These are phyloP conservation scores for Heliconius congener DNA, from an alignment of 1,140 invertebrate species.

Conservation along the genomic window DNA sequence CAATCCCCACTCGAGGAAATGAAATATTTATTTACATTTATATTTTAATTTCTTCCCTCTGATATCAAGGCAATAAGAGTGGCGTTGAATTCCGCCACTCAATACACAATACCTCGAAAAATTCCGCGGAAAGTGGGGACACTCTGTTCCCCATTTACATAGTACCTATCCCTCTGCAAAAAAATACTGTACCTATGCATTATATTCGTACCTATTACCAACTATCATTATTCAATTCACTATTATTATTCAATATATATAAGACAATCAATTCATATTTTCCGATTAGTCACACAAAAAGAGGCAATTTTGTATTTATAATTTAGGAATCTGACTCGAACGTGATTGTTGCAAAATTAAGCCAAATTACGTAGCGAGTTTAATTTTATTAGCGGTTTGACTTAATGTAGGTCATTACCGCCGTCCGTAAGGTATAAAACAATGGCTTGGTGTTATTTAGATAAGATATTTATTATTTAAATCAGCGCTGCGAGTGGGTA, in stretches of 20 bases:
- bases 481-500: slow-evolving; percentile 55
- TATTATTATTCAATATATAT: neutral
- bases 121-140: too few species aligned
- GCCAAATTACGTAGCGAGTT: slow-evolving; percentile 64
- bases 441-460: slow-evolving; percentile 73
- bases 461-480: slow-evolving; percentile 81
- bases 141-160: too few species aligned
- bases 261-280: neutral
- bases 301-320: slow-evolving; percentile 55
- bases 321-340: slow-evolving; percentile 63
- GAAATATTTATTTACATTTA: too few species aligned
- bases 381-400: slow-evolving; percentile 78
- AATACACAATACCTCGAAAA: too few species aligned
- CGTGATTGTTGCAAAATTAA: slow-evolving; percentile 73
- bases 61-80: too few species aligned
- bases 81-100: too few species aligned
- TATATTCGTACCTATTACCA: too few species aligned
- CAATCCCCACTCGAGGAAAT: too few species aligned
- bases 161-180: too few species aligned
- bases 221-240: too few species aligned
- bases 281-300: slow-evolving; percentile 31
- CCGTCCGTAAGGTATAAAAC: slow-evolving; percentile 58
- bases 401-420: slow-evolving; percentile 72
- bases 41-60: too few species aligned
- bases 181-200: too few species aligned